Evolutionary conservation across 2,888 invertebrate species (phyloP).

Genomic region (Heteropelma amictum): DNA sequence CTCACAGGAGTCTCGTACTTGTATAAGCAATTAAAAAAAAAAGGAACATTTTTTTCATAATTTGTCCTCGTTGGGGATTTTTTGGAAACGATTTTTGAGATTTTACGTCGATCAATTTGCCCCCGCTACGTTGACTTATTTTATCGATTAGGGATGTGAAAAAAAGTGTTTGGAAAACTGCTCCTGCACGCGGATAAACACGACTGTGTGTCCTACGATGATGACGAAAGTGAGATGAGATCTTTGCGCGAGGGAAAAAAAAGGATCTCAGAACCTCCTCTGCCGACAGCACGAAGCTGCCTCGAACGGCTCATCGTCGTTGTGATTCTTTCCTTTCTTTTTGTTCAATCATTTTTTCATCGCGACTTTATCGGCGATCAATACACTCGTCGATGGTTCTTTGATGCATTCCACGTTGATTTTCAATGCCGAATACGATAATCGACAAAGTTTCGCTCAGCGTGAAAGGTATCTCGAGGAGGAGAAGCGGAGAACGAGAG

Average conservation of each 20-base stretch:
- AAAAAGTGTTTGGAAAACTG: too few species aligned
- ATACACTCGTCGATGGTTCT: background rate
- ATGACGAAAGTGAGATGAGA: conserved; percentile 5
- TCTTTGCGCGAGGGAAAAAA: background rate
- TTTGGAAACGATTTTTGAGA: background rate
- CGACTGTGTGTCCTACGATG: background rate
- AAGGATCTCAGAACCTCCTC: background rate
- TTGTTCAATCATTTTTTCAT: background rate
- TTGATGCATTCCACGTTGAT: conserved; percentile 8
- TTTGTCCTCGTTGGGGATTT: too few species aligned
- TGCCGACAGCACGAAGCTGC: background rate
- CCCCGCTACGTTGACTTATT: conserved; percentile 11
- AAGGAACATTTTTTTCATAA: background rate
- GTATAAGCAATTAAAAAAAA: background rate
- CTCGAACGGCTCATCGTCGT: background rate
- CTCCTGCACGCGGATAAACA: too few species aligned
- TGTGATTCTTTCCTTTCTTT: conserved; percentile 1
- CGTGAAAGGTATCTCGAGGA: background rate
- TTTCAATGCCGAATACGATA: conserved; percentile 18
- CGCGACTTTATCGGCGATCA: background rate
- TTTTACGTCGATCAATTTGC: conserved; percentile 9
- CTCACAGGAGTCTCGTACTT: background rate
- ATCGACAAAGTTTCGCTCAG: conserved; percentile 21
- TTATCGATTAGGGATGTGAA: background rate
- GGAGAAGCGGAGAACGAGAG: background rate